Conservation (phyloP, 23 tunicate genomes). For the Styela plicata region DNA sequence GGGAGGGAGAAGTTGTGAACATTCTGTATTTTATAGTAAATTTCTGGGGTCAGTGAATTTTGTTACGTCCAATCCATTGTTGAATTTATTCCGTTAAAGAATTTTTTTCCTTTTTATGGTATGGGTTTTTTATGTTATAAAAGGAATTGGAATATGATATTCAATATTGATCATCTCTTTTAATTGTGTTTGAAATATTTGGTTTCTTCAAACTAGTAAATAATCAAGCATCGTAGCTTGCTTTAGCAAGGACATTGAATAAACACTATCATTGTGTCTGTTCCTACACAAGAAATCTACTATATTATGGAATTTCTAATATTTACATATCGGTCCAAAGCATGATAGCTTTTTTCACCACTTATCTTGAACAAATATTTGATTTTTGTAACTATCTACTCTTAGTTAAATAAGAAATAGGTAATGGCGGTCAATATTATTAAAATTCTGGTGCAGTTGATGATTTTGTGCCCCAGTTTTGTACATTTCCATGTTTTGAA, state of each 20-base stretch:
- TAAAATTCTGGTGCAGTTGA: background rate
- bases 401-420: background rate
- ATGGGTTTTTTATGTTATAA: too few relatives aligned
- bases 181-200: too few relatives aligned
- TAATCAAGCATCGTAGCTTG: too few relatives aligned
- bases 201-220: too few relatives aligned
- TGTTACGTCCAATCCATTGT: too few relatives aligned
- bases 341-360: background rate
- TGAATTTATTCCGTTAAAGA: too few relatives aligned
- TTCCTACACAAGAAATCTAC: background rate
- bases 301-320: constrained; percentile 2
- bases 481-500: background rate
- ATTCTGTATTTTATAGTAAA: too few relatives aligned
- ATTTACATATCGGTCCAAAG: background rate
- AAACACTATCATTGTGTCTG: background rate
- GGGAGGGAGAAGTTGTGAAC: too few relatives aligned
- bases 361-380: background rate
- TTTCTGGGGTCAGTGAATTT: too few relatives aligned
- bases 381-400: background rate
- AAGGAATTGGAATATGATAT: too few relatives aligned
- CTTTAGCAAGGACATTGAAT: background rate
- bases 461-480: background rate
- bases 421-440: background rate
- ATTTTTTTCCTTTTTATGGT: too few relatives aligned
- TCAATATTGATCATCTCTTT: too few relatives aligned